phyloP scores from a whole-genome alignment of 1,140 invertebrate genomes.

The Drosophila tristis region DNA sequence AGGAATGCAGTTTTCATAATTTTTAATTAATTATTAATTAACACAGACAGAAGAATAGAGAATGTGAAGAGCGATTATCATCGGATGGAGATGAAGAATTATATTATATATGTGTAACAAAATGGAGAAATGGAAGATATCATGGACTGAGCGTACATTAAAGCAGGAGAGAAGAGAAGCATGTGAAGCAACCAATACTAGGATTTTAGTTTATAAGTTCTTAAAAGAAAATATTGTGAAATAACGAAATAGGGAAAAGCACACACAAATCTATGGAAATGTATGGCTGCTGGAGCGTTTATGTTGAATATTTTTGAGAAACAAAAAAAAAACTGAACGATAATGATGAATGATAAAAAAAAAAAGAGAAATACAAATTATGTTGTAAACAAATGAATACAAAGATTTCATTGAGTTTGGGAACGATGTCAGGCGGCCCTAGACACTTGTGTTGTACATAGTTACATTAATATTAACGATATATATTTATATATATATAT shows the following conservation, averaged over 20 bases:
- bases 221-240: slow-evolving; percentile 56
- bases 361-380: slow-evolving; percentile 54
- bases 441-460: slow-evolving; percentile 74
- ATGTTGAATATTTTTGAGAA: slow-evolving; percentile 75
- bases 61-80: neutral
- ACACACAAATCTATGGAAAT: slow-evolving; percentile 55
- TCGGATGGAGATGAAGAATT: neutral
- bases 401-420: slow-evolving; percentile 74
- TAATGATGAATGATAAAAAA: slow-evolving; percentile 8
- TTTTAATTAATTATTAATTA: slow-evolving; percentile 64
- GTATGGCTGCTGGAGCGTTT: slow-evolving; percentile 45
- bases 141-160: slow-evolving; percentile 78
- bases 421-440: slow-evolving; percentile 25
- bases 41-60: slow-evolving; percentile 25
- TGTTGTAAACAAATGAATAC: slow-evolving; percentile 69
- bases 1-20: slow-evolving; percentile 69
- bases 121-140: slow-evolving; percentile 58
- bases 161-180: slow-evolving; percentile 44
- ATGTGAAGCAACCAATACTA: slow-evolving; percentile 62
- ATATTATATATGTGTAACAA: slow-evolving; percentile 21
- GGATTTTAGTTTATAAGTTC: slow-evolving; percentile 76
- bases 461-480: slow-evolving; percentile 76
- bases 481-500: slow-evolving; percentile 73
- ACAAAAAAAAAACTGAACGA: slow-evolving; percentile 28
- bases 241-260: slow-evolving; percentile 50